Base-by-base conservation (phyloP, 2,113 vertebrate genomes). In the Tapirus terrestris region DNA sequence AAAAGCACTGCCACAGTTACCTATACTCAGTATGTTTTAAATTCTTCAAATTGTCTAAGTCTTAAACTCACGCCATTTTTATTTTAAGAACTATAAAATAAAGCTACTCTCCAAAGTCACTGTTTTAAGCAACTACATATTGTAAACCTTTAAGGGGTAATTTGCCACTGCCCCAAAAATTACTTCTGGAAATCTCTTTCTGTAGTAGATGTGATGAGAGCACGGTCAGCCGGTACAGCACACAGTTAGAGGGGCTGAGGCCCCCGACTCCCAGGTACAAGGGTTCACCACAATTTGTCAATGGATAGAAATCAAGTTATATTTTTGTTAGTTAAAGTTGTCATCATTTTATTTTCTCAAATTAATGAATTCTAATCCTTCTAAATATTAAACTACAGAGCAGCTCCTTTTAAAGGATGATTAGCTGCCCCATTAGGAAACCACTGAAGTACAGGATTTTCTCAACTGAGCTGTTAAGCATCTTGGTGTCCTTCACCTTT, bases 81-180 rank as follows among this genome's bases (percentile, higher is more conserved):
- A 90, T 61, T 96, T 87, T 65, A 94, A 16, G n/a, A 91, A 80
- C 11, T 31, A 68, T 39, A 36, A 91, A 89, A 89, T 93, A 67
- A 72, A 83, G 85, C 1, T 31, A 79, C 45, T 77, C 83, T 81
- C 77, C 29, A 79, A 91, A 60, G 65, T 65, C 72, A 70, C 5
- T 60, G 11, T 29, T 88, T 77, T 31, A 87, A 84, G 23, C 39
- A 91, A 84, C 25, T 79, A 96, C 60, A 25, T 67, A 65, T n/a
- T 31, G 10, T 13, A 33, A 87, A 72, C 27, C 60, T 72, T 92
- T 86, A 61, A 45, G 79, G 27, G 2, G 10, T 56, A n/a, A 81
- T 76, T 72, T 93, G 20, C 43, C 39, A 56, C 20, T 63, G 21
- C 13, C 25, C 51, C 25, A 27, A 33, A 76, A 76, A 48, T 81